Evolutionary conservation across 2,888 invertebrate species (phyloP).

Genomic region (Merodon equestris): DNA sequence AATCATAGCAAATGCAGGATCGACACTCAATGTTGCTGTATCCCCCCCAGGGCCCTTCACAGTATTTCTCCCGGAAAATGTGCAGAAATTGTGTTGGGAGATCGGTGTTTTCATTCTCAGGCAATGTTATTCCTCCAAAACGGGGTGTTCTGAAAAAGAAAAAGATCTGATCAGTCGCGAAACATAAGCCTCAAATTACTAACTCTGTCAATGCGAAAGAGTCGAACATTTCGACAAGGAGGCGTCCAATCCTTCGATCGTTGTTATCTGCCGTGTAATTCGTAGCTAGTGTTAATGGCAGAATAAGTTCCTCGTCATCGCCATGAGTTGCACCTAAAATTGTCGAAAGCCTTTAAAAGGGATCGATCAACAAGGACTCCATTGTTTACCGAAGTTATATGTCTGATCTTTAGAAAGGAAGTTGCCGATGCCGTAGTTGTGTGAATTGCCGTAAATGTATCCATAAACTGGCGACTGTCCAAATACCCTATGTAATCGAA

Average conservation of each 20-base stretch:
- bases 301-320: slow-evolving; percentile 40
- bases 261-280: slow-evolving; percentile 8
- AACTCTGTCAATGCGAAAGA: slow-evolving; percentile 33
- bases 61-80: slow-evolving; percentile 30
- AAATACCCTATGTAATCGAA: slow-evolving; percentile 81
- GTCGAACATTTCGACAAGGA: slow-evolving; percentile 45
- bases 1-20: slow-evolving; percentile 14
- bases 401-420: slow-evolving; percentile 79
- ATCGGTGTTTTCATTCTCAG: slow-evolving; percentile 20
- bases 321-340: slow-evolving; percentile 50
- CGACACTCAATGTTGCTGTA: not conserved
- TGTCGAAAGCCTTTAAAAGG: not conserved
- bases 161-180: not conserved
- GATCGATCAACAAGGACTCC: not conserved
- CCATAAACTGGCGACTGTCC: slow-evolving; percentile 82
- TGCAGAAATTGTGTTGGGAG: slow-evolving; percentile 30
- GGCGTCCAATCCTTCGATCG: slow-evolving; percentile 31
- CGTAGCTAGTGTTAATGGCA: slow-evolving; percentile 11
- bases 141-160: slow-evolving; percentile 29
- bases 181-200: not conserved
- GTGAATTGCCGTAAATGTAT: slow-evolving; percentile 82
- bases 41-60: slow-evolving; percentile 35
- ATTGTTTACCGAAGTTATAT: slow-evolving; percentile 79
- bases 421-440: slow-evolving; percentile 81
- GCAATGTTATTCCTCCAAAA: slow-evolving; percentile 22